Percentiles rank a stretch among this genome's conserved stretches.
Evolutionary conservation across 2,797 vertebrate species (phyloP).

Genomic region (Hapalemur alaotrensis): DNA sequence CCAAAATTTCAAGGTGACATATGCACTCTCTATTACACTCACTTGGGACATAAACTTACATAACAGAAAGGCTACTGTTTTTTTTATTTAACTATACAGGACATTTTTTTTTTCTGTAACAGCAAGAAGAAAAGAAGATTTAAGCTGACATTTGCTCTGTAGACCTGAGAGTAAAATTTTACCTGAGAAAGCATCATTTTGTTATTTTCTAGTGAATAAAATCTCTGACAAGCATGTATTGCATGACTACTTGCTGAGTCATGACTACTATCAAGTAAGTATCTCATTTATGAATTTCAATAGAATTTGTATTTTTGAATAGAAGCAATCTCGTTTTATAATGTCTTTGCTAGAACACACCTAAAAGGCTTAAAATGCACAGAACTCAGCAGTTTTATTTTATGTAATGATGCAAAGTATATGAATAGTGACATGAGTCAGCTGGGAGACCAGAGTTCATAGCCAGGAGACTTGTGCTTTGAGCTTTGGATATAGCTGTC

Average conservation of each 20-base stretch:
- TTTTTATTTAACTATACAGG: not conserved
- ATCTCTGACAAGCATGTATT: not conserved
- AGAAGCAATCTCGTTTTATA: not conserved
- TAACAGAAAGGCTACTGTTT: not conserved
- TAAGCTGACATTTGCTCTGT: not conserved
- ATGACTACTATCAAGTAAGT: slow-evolving; percentile 25
- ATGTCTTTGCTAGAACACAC: not conserved
- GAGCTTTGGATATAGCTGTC: not conserved
- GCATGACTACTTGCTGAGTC: not conserved
- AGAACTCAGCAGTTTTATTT: slow-evolving; percentile 23
- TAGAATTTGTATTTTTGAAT: slow-evolving; percentile 32
- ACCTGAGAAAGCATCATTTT: not conserved
- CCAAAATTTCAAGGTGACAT: not conserved
- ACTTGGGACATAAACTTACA: not conserved
- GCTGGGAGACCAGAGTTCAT: not conserved
- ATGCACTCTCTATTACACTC: not conserved
- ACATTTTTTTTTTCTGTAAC: not conserved
- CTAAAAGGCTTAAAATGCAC: not conserved
- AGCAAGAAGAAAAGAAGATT: slow-evolving; percentile 6
- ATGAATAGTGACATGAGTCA: not conserved
- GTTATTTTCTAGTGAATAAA: slow-evolving; percentile 14
- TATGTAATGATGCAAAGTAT: not conserved
- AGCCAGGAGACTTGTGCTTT: not conserved
- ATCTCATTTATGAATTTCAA: slow-evolving; percentile 43
- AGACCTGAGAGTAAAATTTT: not conserved